Base-by-base conservation (phyloP, 2,888 invertebrate species). In the Plagodis dolabraria region DNA sequence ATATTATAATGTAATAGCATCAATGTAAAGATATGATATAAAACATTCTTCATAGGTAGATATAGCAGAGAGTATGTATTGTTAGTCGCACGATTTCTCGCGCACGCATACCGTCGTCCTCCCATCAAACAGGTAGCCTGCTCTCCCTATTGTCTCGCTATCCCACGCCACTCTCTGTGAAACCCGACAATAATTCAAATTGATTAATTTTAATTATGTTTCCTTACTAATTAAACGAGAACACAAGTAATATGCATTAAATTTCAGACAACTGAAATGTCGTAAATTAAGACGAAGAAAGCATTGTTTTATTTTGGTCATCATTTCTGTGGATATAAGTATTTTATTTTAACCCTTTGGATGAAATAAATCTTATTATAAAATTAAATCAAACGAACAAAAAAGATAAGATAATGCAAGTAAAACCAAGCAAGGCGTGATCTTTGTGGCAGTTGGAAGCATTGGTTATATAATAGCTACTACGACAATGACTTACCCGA, bases 71-170 rank as follows among this genome's bases (percentile, higher is more conserved):
- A 36, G 5, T 36, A 36, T 36, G 36, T 40, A 10, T n/a, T 12
- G 36, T 50, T n/a, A 74, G 75, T 86, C 85, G 78, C 85, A 86
- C 85, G 85, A 75, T 86, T 83, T 85, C 85, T 79, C 68, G 65
- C 55, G 60, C 44, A 35, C 34, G 48, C 46, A 71, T 68, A 71
- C 72, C 72, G 67, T 69, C 71, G 72, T 70, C 67, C 71, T 70
- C 67, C 71, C 72, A 59, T 47, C 73, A 55, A 51, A 52, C 52
- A 53, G 53, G 54, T 54, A 65, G 56, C 61, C 50, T 64, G 67
- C 75, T 86, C 82, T 86, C 83, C 77, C 86, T 72, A 87, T 87
- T 87, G 87, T 87, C 69, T 79, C 43, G n/a, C 34, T 63, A 83
- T 86, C 86, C 81, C 87, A 86, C 86, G 85, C 72, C 63, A 71